A percentile compares a stretch with the other conserved stretches of the same genome.
Evolutionary conservation across 1,140 invertebrate species (phyloP).

Genomic region (Drosophila sulfurigaster): DNA sequence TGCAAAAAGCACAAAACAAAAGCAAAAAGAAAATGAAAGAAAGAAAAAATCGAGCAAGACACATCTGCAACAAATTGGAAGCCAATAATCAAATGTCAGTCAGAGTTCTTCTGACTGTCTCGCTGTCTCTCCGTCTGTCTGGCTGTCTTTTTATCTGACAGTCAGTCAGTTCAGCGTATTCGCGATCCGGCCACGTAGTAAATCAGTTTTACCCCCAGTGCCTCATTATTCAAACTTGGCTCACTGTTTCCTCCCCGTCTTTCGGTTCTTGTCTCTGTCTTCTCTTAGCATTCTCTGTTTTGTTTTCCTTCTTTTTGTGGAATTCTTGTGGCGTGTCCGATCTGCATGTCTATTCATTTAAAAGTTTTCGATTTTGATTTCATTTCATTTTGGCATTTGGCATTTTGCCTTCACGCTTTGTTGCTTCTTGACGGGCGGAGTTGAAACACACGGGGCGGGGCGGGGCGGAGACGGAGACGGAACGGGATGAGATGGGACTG

Average conservation of each 20-base stretch:
- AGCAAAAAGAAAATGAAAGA: conserved; percentile 29
- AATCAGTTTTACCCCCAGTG: conserved; percentile 48
- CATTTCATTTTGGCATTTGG: conserved; percentile 62
- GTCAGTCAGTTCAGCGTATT: conserved; percentile 37
- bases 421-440: conserved; percentile 30
- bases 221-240: conserved; percentile 75
- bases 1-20: conserved; percentile 41
- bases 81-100: conserved; percentile 85
- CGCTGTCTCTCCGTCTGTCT: conserved; percentile 18
- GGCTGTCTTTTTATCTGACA: conserved; percentile 38
- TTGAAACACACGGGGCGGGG: not conserved
- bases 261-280: not conserved
- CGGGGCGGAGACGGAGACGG: not conserved
- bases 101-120: conserved; percentile 42
- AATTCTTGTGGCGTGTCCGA: conserved; percentile 65
- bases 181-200: conserved; percentile 46
- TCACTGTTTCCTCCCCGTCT: not conserved
- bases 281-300: conserved; percentile 15
- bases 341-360: conserved; percentile 76
- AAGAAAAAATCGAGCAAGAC: conserved; percentile 47
- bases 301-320: conserved; percentile 22
- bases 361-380: conserved; percentile 73
- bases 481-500: not conserved
- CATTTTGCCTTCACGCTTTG: conserved; percentile 68
- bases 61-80: conserved; percentile 83